A percentile compares a stretch with the other conserved stretches of the same genome.
Conservation (phyloP, 1,140 invertebrate species). For the Caligus rogercresseyi region DNA sequence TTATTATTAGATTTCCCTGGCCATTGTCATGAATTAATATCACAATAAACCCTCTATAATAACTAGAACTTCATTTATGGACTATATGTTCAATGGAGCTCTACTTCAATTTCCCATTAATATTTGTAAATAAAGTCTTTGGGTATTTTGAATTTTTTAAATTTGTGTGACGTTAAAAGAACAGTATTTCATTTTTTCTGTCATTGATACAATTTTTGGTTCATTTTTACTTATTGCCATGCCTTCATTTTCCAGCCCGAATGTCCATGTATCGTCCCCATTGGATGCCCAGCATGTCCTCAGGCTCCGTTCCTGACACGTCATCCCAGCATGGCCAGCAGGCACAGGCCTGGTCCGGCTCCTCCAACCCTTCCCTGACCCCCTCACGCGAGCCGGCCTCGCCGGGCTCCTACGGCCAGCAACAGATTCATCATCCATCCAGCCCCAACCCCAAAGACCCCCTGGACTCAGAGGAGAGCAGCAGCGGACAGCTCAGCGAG, state of each 20-base stretch:
- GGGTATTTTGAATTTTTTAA: no score
- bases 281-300: slow-evolving; percentile 6
- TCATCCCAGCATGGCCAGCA: background rate
- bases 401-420: background rate
- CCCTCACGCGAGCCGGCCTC: background rate
- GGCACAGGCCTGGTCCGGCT: background rate
- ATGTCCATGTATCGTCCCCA: slow-evolving; percentile 15
- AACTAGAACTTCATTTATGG: no score
- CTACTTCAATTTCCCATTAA: no score
- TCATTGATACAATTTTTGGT: no score
- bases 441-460: background rate
- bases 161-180: no score
- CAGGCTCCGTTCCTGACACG: background rate
- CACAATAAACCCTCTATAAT: no score
- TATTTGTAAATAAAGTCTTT: no score
- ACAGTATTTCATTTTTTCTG: no score
- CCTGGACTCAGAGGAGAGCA: background rate
- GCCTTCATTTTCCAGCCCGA: slow-evolving; percentile 7
- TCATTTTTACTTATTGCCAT: no score
- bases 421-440: background rate
- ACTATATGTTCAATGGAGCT: no score
- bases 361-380: background rate
- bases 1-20: no score
- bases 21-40: no score
- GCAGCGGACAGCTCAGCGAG: background rate